These are phyloP conservation scores for Hexactinellida sp. DNA, from an alignment of 37 sponge, comb jelly and placozoan species.

Conservation along the genomic window DNA sequence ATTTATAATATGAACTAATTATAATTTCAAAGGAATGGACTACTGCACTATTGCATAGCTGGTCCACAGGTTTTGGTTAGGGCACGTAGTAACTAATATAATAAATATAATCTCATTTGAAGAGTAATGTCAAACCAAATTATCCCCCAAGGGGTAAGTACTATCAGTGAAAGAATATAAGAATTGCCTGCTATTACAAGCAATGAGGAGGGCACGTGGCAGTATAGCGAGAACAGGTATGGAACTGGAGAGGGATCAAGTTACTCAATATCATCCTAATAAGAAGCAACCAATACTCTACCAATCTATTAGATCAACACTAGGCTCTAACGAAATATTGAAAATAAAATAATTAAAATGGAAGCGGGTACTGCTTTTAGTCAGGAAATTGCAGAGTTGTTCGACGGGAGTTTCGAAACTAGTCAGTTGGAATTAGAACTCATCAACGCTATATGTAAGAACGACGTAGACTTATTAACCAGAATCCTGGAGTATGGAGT, in stretches of 20 bases:
- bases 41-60: too few relatives aligned
- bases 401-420: not conserved
- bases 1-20: too few relatives aligned
- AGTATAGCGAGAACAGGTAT: not conserved
- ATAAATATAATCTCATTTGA: too few relatives aligned
- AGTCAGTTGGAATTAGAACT: not conserved
- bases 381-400: not conserved
- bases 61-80: too few relatives aligned
- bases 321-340: not conserved
- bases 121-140: too few relatives aligned
- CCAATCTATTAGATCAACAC: not conserved
- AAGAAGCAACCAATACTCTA: conserved; percentile 13
- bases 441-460: not conserved
- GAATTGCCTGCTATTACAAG: too few relatives aligned
- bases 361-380: not conserved
- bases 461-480: not conserved
- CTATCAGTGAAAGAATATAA: too few relatives aligned
- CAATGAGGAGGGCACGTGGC: not conserved
- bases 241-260: not conserved
- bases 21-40: too few relatives aligned
- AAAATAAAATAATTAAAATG: not conserved
- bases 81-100: too few relatives aligned
- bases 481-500: not conserved
- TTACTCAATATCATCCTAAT: not conserved
- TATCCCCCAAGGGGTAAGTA: too few relatives aligned